Percentiles rank a stretch among this genome's conserved stretches.
phyloP scores from a whole-genome alignment of 2,888 invertebrate genomes.

The Gari tellinella region DNA sequence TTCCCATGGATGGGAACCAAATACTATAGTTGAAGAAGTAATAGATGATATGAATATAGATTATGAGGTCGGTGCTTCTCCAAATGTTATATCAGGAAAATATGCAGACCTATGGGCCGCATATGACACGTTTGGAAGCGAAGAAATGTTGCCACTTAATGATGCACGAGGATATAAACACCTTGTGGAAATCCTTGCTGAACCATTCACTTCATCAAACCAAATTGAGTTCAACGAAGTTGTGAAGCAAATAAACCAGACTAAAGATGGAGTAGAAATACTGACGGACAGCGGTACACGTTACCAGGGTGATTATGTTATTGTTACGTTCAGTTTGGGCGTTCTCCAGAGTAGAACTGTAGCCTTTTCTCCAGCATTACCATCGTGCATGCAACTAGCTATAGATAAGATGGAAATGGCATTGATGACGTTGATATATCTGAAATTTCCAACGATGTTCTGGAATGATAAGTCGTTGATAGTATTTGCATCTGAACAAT shows the following conservation, averaged over 20 bases:
- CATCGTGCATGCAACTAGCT: conserved; percentile 38
- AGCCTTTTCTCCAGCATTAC: conserved; percentile 43
- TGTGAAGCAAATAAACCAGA: conserved; percentile 33
- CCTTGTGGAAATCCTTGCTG: conserved; percentile 17
- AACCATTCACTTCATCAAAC: conserved; percentile 4
- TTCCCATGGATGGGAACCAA: conserved; percentile 30
- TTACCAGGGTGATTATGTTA: conserved; percentile 40
- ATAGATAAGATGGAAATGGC: conserved; percentile 36
- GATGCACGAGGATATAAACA: conserved; percentile 29
- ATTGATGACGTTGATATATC: conserved; percentile 36
- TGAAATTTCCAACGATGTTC: conserved; percentile 41
- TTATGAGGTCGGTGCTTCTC: conserved; percentile 21
- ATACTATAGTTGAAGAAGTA: conserved; percentile 18
- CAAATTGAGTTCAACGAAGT: conserved; percentile 33
- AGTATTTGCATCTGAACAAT: too few relatives aligned
- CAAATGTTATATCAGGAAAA: conserved; percentile 27
- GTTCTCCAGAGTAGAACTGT: conserved; percentile 47
- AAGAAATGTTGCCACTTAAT: conserved; percentile 23
- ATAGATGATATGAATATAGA: conserved; percentile 31
- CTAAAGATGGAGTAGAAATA: conserved; percentile 23
- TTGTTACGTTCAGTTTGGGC: conserved; percentile 58
- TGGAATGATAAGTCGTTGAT: conserved; percentile 34
- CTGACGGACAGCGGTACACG: conserved; percentile 24
- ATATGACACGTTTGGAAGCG: conserved; percentile 21
- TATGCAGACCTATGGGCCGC: conserved; percentile 19